phyloP scores from a whole-genome alignment of 2,888 invertebrate species.

The Eugnorisma glareosa region DNA sequence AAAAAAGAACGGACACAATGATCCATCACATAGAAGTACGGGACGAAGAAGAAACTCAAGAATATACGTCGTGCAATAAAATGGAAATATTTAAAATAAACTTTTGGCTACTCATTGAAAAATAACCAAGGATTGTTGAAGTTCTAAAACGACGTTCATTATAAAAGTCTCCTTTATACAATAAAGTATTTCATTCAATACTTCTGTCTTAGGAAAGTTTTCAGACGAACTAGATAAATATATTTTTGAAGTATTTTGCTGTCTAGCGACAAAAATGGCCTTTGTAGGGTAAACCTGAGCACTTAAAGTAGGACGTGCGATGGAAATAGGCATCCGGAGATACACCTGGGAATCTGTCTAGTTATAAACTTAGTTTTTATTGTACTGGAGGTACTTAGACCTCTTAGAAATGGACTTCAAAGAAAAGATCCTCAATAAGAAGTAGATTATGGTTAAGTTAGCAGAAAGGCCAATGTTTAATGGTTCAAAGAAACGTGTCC shows the following conservation, averaged over 20 bases:
- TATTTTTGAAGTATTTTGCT: slow-evolving; percentile 25
- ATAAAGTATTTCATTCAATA: slow-evolving; percentile 23
- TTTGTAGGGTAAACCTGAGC: slow-evolving; percentile 7
- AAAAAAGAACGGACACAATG: neutral
- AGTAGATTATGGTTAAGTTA: neutral
- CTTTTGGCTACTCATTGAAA: neutral
- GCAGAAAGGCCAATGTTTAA: neutral
- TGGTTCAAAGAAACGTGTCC: neutral
- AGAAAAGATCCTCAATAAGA: neutral
- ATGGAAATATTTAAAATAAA: neutral
- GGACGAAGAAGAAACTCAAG: too few relatives aligned
- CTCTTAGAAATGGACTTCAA: neutral
- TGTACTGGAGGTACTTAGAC: neutral
- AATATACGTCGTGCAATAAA: too few relatives aligned
- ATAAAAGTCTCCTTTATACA: neutral
- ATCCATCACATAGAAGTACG: neutral
- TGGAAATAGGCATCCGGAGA: slow-evolving; percentile 1
- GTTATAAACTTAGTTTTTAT: slow-evolving; percentile 14
- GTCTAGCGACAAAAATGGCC: slow-evolving; percentile 1
- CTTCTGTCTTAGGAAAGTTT: slow-evolving; percentile 7
- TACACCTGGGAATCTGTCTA: neutral
- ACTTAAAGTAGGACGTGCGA: neutral
- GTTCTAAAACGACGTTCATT: slow-evolving; percentile 18
- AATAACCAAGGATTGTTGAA: neutral
- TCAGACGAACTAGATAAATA: neutral